Evolutionary conservation across 2,888 invertebrate species (phyloP).

Genomic region (Pegoplata infirma): DNA sequence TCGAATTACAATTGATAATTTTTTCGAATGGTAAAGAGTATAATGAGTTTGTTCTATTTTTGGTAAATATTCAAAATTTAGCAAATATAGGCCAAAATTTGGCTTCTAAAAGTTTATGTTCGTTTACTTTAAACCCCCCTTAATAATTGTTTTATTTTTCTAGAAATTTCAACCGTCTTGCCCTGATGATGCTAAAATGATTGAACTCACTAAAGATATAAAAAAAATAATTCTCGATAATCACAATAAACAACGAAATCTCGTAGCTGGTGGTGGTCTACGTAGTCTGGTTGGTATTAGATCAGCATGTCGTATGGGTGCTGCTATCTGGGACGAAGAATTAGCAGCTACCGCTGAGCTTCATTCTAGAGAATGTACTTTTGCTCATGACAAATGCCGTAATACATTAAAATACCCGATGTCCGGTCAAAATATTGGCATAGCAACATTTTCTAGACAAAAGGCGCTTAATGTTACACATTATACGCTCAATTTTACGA

Average conservation of each 20-base stretch:
- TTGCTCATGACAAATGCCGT: not conserved
- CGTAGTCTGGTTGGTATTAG: not conserved
- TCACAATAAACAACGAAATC: not conserved
- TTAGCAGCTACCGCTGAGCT: not conserved
- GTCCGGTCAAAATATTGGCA: not conserved
- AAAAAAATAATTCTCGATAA: not conserved
- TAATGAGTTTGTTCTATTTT: no score
- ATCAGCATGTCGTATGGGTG: not conserved
- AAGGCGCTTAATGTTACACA: no score
- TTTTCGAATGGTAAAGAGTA: no score
- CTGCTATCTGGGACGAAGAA: not conserved
- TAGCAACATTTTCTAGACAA: no score
- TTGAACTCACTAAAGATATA: not conserved
- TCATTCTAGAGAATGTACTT: not conserved
- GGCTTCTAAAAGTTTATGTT: no score
- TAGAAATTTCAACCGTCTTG: not conserved
- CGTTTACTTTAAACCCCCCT: no score
- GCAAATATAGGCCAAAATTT: no score
- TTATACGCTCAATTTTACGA: not conserved
- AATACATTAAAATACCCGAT: not conserved
- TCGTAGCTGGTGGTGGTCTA: not conserved
- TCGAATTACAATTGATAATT: no score
- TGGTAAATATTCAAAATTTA: no score
- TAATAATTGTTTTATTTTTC: no score
- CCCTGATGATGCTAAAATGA: not conserved